These are phyloP conservation scores for Enteromius trimaculatus DNA, from an alignment of 2,797 vertebrate species.

Conservation along the genomic window DNA sequence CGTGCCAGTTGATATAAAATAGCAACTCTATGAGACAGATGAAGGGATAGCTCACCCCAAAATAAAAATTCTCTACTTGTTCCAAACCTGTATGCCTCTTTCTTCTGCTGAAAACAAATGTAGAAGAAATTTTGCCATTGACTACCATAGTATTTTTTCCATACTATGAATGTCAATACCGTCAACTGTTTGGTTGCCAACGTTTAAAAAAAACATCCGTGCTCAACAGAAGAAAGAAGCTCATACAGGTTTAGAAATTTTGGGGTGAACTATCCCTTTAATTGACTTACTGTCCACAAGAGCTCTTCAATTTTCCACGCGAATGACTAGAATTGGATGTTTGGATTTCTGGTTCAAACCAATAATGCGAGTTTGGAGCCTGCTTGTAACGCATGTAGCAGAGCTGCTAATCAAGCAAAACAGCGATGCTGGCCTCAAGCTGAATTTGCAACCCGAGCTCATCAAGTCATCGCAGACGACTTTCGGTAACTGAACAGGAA, in stretches of 20 bases:
- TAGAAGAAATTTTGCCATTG: background rate
- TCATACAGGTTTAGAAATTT: background rate
- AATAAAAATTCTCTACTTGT: background rate
- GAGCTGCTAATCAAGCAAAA: constrained; percentile 24
- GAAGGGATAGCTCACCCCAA: background rate
- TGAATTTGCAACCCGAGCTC: constrained; percentile 24
- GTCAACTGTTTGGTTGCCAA: background rate
- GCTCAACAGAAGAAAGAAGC: background rate
- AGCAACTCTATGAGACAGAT: background rate
- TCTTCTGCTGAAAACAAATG: background rate
- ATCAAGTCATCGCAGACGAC: constrained; percentile 14
- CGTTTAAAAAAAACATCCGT: background rate
- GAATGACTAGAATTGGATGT: background rate
- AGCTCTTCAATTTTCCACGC: background rate
- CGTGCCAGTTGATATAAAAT: background rate
- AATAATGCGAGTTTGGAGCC: background rate
- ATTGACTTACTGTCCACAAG: background rate
- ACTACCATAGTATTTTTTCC: background rate
- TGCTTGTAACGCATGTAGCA: background rate
- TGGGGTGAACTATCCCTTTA: background rate
- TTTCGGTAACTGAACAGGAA: constrained; percentile 1
- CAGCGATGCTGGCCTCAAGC: constrained; percentile 7
- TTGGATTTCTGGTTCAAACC: background rate
- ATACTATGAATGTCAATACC: background rate
- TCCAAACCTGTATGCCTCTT: background rate